Evolutionary conservation across 2,113 vertebrate genomes (phyloP).

Genomic region (Ammodytes marinus): DNA sequence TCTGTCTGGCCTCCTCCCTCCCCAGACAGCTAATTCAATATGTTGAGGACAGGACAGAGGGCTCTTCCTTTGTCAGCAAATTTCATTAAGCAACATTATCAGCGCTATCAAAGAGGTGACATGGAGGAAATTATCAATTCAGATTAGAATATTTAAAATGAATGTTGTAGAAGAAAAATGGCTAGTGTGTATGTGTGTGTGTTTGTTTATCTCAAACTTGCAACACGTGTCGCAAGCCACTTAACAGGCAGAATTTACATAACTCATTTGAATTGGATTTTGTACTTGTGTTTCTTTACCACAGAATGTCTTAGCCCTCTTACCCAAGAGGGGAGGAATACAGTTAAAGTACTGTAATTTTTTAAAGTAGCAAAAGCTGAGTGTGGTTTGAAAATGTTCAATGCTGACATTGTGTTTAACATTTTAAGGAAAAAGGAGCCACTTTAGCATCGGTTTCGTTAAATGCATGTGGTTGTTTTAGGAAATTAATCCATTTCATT

Average conservation of each 20-base stretch:
- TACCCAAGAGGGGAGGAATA: conserved; percentile 37
- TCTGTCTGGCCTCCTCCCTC: conserved; percentile 29
- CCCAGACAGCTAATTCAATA: conserved; percentile 72
- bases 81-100: conserved; percentile 79
- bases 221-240: conserved; percentile 67
- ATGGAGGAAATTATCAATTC: conserved; percentile 73
- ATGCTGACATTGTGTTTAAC: conserved; percentile 26
- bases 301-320: conserved; percentile 19
- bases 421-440: not conserved
- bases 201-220: conserved; percentile 37
- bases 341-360: conserved; percentile 49
- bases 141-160: conserved; percentile 68
- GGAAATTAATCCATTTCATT: not conserved
- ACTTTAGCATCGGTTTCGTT: conserved; percentile 8
- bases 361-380: conserved; percentile 50
- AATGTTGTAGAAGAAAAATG: too few relatives aligned
- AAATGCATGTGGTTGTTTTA: not conserved
- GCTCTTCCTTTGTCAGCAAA: conserved; percentile 73
- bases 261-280: conserved; percentile 72
- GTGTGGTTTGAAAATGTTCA: conserved; percentile 32
- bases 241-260: conserved; percentile 75
- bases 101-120: conserved; percentile 68
- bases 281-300: conserved; percentile 43
- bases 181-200: too few relatives aligned
- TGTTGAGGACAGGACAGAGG: conserved; percentile 53